Conservation (phyloP, 2,797 vertebrate genomes). For the Taeniopygia guttata region DNA sequence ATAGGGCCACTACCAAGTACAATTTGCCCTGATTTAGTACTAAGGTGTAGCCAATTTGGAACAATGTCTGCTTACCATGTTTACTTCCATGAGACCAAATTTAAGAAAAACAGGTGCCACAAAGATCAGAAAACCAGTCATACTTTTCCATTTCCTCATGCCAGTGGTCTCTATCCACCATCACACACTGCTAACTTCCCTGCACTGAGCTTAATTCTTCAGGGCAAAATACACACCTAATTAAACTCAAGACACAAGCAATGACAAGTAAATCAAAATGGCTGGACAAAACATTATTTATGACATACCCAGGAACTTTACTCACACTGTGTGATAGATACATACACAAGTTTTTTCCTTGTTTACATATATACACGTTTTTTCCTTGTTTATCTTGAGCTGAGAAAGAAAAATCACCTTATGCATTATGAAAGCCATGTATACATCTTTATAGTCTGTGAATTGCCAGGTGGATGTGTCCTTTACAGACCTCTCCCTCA, state of each 20-base stretch:
- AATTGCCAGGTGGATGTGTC: background rate
- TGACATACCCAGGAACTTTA: background rate
- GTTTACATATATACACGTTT: background rate
- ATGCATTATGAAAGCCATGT: background rate
- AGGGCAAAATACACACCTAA: background rate
- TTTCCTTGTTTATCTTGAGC: background rate
- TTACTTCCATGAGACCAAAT: background rate
- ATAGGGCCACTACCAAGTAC: background rate
- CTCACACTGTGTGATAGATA: background rate
- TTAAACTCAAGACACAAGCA: background rate
- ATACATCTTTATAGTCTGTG: background rate
- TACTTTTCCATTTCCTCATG: background rate
- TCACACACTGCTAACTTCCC: background rate
- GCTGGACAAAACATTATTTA: background rate
- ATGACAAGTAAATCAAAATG: background rate
- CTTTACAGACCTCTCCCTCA: background rate
- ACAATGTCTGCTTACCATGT: background rate
- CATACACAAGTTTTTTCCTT: background rate
- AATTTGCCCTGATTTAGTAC: background rate
- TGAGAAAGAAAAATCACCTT: background rate
- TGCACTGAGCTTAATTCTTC: background rate
- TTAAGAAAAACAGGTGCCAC: background rate
- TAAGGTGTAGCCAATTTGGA: background rate
- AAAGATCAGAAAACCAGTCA: background rate
- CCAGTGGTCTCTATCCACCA: background rate